Base-by-base conservation (phyloP, 2,888 invertebrate species). In the Anthophora plumipes region DNA sequence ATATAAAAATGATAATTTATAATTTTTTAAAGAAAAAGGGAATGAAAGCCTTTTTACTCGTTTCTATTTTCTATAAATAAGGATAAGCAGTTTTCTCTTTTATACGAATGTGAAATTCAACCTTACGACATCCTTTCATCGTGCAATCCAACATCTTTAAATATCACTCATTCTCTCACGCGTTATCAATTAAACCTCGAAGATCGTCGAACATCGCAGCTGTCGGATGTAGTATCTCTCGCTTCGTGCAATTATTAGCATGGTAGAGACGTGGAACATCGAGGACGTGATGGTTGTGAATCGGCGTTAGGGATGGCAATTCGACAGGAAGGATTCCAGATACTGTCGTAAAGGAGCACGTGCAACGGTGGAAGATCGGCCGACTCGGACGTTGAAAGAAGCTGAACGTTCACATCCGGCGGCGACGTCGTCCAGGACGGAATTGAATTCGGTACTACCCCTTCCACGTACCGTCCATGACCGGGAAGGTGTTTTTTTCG, bases 371-470 rank as follows among this genome's bases (percentile, higher is more conserved):
- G 54, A 59, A 41, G 67, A 63, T 54, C 20, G 31, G 39, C 37
- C 17, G 25, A n/a, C 61, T 20, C 50, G 22, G 52, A 41, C 25
- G 11, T 17, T 25, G 55, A 77, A 77, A 81, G 82, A 74, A 78
- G 68, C 72, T 57, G 71, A 78, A 54, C 46, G 48, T 43, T 74
- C 73, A 75, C 79, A 84, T 83, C 85, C 82, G 82, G 77, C 87
- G 70, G 57, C 77, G 80, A 75, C 76, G 74, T 87, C 77, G 81
- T 87, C 80, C 81, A 76, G 60, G 57, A 48, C 71, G 73, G 75
- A 86, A 86, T 86, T 86, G 87, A 86, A 87, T 80, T 79, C 71
- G 31, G 39, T 73, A 85, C 85, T 88, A 82, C 84, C 89, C 89
- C 89, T 89, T 90, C 88, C 83, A 76, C 75, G 64, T 63, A 70